These are phyloP conservation scores for Coracopsis vasa DNA, from an alignment of 2,113 vertebrate species.

Conservation along the genomic window DNA sequence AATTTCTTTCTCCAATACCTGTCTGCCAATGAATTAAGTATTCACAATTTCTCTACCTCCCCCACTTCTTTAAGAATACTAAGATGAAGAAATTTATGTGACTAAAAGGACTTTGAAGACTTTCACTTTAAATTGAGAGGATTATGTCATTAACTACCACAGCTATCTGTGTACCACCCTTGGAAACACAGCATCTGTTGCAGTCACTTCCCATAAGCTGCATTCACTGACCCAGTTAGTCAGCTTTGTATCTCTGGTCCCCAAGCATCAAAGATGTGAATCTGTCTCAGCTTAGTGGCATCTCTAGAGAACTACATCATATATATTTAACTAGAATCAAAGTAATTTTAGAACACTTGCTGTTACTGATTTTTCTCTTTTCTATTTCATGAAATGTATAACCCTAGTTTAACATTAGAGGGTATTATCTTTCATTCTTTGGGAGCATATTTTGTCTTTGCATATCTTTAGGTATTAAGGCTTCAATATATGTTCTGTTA, in stretches of 20 bases:
- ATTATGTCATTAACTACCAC: not conserved
- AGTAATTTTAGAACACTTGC: not conserved
- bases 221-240: not conserved
- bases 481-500: not conserved
- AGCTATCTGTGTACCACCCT: not conserved
- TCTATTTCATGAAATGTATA: not conserved
- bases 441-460: not conserved
- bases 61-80: not conserved
- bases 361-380: not conserved
- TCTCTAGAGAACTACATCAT: not conserved
- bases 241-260: not conserved
- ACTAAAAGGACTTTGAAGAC: not conserved
- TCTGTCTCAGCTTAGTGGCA: not conserved
- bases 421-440: not conserved
- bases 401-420: not conserved
- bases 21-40: not conserved
- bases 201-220: not conserved
- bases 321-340: not conserved
- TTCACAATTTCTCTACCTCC: not conserved
- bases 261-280: not conserved
- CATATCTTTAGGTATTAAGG: not conserved
- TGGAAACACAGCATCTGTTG: conserved; percentile 23
- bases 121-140: not conserved
- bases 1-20: not conserved
- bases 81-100: not conserved